These are phyloP conservation scores for Varanus komodoensis DNA, from an alignment of 2,113 vertebrate species.

Conservation along the genomic window DNA sequence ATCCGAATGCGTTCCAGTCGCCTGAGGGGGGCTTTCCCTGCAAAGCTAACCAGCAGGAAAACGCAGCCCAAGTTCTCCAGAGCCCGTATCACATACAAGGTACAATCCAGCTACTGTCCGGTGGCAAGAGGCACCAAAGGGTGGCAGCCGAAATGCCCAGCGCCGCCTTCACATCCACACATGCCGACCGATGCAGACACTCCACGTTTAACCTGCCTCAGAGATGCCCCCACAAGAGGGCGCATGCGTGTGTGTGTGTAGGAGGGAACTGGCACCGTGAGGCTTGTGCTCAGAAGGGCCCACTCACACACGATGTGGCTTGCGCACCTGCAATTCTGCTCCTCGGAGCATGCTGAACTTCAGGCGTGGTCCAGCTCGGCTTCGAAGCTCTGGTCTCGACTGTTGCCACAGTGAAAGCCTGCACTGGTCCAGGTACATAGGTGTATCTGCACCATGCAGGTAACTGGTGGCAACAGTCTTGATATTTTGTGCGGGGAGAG, in stretches of 20 bases:
- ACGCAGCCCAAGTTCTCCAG: no score
- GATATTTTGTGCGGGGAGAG: background rate
- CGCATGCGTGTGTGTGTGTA: background rate
- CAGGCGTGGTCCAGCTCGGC: background rate
- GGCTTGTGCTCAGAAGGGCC: background rate
- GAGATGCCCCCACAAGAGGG: background rate
- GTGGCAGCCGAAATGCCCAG: background rate
- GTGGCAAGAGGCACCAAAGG: background rate
- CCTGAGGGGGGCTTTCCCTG: background rate
- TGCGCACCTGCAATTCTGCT: background rate
- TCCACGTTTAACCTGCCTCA: background rate
- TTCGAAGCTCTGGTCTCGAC: background rate
- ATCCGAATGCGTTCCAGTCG: no score
- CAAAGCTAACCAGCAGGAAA: background rate
- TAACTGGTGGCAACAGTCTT: no score
- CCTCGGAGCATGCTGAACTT: background rate
- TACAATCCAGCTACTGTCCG: background rate
- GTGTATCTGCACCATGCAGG: background rate
- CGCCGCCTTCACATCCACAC: background rate
- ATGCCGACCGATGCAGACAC: background rate
- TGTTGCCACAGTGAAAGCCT: background rate
- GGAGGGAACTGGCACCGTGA: background rate
- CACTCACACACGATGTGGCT: no score
- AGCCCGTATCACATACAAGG: background rate
- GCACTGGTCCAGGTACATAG: background rate